phyloP scores from a whole-genome alignment of 2,113 vertebrate species.

The Arvicanthis niloticus region DNA sequence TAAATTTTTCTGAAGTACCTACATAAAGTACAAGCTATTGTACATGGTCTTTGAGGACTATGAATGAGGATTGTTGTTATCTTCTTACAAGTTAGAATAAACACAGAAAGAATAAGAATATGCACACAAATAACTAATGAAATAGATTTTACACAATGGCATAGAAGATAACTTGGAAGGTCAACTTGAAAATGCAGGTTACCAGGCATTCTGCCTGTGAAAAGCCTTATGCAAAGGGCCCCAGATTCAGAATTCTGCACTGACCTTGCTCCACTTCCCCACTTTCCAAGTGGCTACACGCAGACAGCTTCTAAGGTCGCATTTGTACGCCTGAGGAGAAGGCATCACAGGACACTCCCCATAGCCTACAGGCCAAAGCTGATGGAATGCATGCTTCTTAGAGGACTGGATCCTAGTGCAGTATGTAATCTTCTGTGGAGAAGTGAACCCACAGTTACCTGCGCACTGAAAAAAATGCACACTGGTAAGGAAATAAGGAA shows the following conservation, averaged over 20 bases:
- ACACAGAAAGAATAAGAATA: neutral
- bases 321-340: slow-evolving; percentile 85
- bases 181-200: neutral
- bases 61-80: neutral
- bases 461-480: slow-evolving; percentile 90
- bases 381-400: slow-evolving; percentile 65
- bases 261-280: slow-evolving; percentile 93
- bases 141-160: neutral
- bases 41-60: neutral
- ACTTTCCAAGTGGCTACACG: slow-evolving; percentile 90
- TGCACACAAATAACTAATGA: neutral
- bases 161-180: neutral
- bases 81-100: neutral
- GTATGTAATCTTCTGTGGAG: slow-evolving; percentile 89
- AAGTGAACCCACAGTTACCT: slow-evolving; percentile 89
- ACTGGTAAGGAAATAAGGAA: neutral
- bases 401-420: slow-evolving; percentile 86
- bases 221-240: neutral
- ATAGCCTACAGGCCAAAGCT: slow-evolving; percentile 79
- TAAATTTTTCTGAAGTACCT: slow-evolving; percentile 10
- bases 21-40: neutral
- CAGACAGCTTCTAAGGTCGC: slow-evolving; percentile 88
- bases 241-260: slow-evolving; percentile 51
- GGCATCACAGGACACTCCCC: slow-evolving; percentile 86
- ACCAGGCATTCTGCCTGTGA: neutral